Evolutionary conservation across 2,888 invertebrate genomes (phyloP), one percentile per base, ranked within the genome.

Genomic region (Oxyteleia sp.): DNA sequence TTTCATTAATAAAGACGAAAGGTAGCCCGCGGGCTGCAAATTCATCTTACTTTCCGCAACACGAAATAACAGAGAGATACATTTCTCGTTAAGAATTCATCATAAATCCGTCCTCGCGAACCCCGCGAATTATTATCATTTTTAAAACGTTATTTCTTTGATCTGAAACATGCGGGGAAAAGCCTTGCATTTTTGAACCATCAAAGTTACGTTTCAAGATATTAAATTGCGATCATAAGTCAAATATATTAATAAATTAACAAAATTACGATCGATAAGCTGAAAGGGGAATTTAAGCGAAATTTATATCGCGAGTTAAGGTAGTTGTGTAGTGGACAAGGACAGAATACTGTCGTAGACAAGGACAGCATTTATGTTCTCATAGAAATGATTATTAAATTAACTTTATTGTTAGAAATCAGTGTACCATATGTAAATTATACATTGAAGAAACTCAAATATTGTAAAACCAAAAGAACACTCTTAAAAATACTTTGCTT

Each of bases 1-100:
- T 84, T 71, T 71, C 72, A 75, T 79, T 84, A 79, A 57, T 57
- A 75, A 74, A 64, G 5, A 53, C 69, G 32, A 35, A 43, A 45
- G 32, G 18, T 23, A 38, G 47, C 4, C 20, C 45, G 11, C 43
- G 13, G 2, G 23, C 15, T 69, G 64, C 20, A 23, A 57, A 66
- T 49, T 61, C 29, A 75, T 75, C 74, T 66, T 61, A 79, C 61
- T 79, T 78, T 53, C 59, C 57, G 74, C 74, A 66, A 63, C 63
- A 78, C 72, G 64, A 82, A 75, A 64, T 49, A 47, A 69, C 69
- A 64, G 49, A 64, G 32, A 61, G 8, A 47, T 8, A 63, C 59
- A 23, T 64, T 63, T 69, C 45, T 55, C 55, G 29, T 76, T 38
- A 29, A 53, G 1, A 38, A 47, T 61, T 69, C 43, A 78, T 51